Percentiles rank a stretch among this genome's conserved stretches.
Conservation (phyloP, 2,888 invertebrate genomes). For the Rapana venosa region DNA sequence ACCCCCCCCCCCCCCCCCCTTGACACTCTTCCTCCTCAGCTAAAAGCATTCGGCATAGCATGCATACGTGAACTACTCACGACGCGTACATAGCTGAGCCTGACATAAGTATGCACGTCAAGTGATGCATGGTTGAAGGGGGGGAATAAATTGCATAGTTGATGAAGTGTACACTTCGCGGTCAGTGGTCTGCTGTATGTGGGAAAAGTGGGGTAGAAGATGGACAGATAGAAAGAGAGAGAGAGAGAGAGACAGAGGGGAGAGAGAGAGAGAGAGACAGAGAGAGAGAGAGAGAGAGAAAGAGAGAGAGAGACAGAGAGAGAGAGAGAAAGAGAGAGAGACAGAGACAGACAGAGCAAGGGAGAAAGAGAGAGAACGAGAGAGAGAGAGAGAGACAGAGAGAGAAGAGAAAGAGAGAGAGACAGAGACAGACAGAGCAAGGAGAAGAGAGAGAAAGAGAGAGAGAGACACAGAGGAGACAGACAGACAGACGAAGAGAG, state of each 20-base stretch:
- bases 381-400: neutral
- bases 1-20: neutral
- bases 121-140: no score
- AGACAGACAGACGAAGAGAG: no score
- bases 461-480: neutral
- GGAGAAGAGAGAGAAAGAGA: neutral
- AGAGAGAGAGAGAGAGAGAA: conserved; percentile 12
- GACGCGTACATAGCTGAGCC: no score
- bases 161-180: no score
- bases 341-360: neutral
- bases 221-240: neutral
- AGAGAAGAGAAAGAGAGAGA: no score
- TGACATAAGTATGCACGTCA: no score
- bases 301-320: neutral
- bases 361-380: no score
- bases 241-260: neutral
- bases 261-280: conserved; percentile 9
- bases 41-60: neutral
- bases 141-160: no score
- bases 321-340: neutral
- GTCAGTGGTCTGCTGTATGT: no score
- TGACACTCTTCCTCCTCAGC: neutral
- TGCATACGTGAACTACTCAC: neutral
- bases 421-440: neutral
- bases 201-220: neutral